Percentiles rank a stretch among this genome's conserved stretches.
Evolutionary conservation across 2,888 invertebrate species (phyloP).

Genomic region (Pseudanteris insignis): DNA sequence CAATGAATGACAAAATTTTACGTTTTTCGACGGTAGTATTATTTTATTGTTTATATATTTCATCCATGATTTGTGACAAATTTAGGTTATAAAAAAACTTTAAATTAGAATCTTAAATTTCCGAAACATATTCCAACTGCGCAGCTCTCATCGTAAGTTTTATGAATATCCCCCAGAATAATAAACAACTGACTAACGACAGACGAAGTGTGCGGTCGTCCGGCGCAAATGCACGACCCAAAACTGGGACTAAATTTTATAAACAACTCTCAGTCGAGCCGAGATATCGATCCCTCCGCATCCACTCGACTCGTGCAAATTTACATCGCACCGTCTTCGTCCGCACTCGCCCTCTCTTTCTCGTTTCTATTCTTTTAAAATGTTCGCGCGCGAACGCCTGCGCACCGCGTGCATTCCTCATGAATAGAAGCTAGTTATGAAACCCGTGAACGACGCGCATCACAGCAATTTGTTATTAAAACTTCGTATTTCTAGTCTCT

Average conservation of each 20-base stretch:
- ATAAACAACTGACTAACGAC: no score
- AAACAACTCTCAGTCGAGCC: slow-evolving; percentile 10
- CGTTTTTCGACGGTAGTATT: no score
- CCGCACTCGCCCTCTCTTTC: slow-evolving; percentile 3
- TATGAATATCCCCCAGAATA: no score
- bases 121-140: no score
- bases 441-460: slow-evolving; percentile 12
- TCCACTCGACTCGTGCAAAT: slow-evolving; percentile 11
- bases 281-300: slow-evolving; percentile 19
- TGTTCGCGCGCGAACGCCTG: slow-evolving; percentile 6
- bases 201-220: no score
- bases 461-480: slow-evolving; percentile 3
- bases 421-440: slow-evolving; percentile 35
- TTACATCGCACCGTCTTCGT: slow-evolving; percentile 12
- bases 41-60: no score
- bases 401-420: slow-evolving; percentile 14
- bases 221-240: background rate
- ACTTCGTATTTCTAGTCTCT: no score
- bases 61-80: no score
- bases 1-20: no score
- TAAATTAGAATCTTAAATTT: no score
- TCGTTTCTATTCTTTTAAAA: slow-evolving; percentile 22
- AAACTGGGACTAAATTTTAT: slow-evolving; percentile 1
- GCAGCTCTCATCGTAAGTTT: no score
- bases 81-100: no score